A percentile compares a stretch with the other conserved stretches of the same genome.
Conservation (phyloP, 2,797 vertebrate genomes). For the Liasis olivaceus region DNA sequence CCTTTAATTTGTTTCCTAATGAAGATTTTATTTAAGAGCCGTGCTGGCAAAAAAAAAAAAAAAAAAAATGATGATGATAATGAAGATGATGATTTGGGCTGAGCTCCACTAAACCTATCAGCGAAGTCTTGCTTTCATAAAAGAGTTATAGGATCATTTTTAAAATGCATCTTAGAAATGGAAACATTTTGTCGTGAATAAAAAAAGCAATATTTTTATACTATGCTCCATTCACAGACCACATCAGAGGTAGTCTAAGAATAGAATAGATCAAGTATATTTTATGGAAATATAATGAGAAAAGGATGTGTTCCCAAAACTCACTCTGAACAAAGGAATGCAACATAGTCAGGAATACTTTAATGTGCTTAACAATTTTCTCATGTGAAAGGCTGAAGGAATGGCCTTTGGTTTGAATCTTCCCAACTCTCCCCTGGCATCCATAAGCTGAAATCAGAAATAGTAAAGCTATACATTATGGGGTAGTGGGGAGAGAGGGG, state of each 20-base stretch:
- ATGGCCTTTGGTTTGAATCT: conserved; percentile 76
- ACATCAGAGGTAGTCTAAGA: conserved; percentile 92
- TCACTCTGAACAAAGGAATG: conserved; percentile 88
- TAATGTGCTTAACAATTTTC: conserved; percentile 86
- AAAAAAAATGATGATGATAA: neutral
- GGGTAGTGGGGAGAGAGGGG: conserved; percentile 46
- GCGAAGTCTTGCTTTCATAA: conserved; percentile 76
- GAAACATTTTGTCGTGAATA: conserved; percentile 84
- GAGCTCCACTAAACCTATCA: conserved; percentile 63
- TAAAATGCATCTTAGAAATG: conserved; percentile 77
- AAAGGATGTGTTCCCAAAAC: conserved; percentile 95
- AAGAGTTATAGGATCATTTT: conserved; percentile 74
- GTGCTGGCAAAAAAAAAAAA: neutral
- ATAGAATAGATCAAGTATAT: conserved; percentile 94
- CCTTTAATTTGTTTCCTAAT: conserved; percentile 3
- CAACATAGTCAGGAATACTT: conserved; percentile 84
- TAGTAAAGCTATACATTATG: conserved; percentile 77
- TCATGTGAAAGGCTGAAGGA: conserved; percentile 89
- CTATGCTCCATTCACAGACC: conserved; percentile 84
- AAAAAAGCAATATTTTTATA: conserved; percentile 82
- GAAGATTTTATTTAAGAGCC: conserved; percentile 30
- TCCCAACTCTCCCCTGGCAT: conserved; percentile 78
- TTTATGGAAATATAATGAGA: conserved; percentile 97
- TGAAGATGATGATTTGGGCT: conserved; percentile 44
- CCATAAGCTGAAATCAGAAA: conserved; percentile 78